Evolutionary conservation across 2,113 vertebrate genomes (phyloP).

Genomic region (Naja naja): DNA sequence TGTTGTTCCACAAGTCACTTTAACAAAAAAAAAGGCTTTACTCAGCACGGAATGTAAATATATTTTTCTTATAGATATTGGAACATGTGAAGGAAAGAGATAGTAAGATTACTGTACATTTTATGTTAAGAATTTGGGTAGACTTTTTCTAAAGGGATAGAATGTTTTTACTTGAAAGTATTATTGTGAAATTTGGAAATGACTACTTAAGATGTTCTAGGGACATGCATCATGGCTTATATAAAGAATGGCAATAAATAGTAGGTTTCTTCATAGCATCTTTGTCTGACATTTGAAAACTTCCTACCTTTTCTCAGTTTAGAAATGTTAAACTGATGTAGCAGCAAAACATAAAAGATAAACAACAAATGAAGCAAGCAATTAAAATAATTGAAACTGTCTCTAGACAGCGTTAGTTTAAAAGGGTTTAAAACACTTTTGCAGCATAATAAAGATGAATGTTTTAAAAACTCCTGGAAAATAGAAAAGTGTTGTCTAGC

Average conservation of each 20-base stretch:
- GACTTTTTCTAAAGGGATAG: neutral
- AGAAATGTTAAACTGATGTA: neutral
- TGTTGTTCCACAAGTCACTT: slow-evolving; percentile 4
- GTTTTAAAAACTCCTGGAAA: neutral
- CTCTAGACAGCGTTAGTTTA: neutral
- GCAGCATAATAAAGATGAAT: neutral
- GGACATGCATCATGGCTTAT: neutral
- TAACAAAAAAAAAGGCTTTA: neutral
- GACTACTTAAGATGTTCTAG: neutral
- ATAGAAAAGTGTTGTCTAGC: neutral
- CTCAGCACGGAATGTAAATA: neutral
- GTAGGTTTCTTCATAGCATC: neutral
- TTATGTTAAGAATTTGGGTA: neutral
- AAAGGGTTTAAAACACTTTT: neutral
- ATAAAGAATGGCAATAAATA: neutral
- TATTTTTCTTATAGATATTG: neutral
- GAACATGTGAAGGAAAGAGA: neutral
- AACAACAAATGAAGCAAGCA: neutral
- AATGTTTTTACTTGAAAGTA: neutral
- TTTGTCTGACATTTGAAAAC: neutral
- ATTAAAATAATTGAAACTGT: neutral
- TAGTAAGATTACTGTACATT: neutral
- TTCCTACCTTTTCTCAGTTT: neutral
- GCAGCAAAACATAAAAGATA: neutral
- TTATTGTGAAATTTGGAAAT: neutral